Percentiles rank a stretch among this genome's conserved stretches.
Conservation (phyloP, 2,113 vertebrate genomes). For the Phalacrocorax aristotelis region DNA sequence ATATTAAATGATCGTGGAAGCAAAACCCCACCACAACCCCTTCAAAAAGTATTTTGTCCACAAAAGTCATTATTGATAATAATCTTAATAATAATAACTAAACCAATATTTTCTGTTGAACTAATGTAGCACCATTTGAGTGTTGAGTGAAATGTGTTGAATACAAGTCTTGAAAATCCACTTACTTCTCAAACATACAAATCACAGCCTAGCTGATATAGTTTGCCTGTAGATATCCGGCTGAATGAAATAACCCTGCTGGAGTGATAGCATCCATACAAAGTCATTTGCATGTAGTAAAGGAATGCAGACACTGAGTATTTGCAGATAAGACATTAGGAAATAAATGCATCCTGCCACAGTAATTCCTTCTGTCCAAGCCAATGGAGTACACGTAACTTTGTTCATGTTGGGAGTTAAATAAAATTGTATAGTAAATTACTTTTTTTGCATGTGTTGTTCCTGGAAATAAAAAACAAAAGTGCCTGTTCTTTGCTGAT, state of each 20-base stretch:
- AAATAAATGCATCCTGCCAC: neutral
- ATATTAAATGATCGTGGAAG: neutral
- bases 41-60: neutral
- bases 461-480: neutral
- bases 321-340: neutral
- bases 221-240: neutral
- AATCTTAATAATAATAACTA: neutral
- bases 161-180: neutral
- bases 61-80: neutral
- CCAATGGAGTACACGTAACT: neutral
- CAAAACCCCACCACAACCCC: rapidly evolving
- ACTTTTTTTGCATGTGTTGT: neutral
- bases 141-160: neutral
- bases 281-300: neutral
- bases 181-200: neutral
- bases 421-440: neutral
- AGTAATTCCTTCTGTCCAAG: neutral
- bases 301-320: neutral
- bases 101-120: neutral
- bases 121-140: neutral
- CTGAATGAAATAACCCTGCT: neutral
- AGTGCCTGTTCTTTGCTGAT: neutral
- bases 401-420: neutral
- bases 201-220: neutral
- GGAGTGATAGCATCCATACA: neutral